A percentile compares a stretch with the other conserved stretches of the same genome.
These are phyloP conservation scores for Allobates femoralis DNA, from an alignment of 2,797 vertebrate species.

Conservation along the genomic window DNA sequence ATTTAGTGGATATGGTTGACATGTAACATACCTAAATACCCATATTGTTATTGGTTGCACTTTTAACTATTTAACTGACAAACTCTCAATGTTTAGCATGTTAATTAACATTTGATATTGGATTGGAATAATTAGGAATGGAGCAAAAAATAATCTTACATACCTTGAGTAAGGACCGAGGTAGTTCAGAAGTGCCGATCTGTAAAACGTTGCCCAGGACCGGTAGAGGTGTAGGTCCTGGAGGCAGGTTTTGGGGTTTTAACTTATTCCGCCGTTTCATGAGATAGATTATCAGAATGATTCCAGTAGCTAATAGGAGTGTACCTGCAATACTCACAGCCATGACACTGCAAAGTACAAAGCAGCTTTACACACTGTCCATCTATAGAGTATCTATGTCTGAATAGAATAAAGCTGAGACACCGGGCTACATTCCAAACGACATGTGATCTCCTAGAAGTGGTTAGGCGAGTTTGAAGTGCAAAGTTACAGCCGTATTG, in stretches of 20 bases:
- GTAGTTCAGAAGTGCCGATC: not conserved
- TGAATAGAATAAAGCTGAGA: not conserved
- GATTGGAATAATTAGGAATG: not conserved
- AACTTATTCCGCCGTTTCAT: slow-evolving; percentile 1
- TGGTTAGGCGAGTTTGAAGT: not conserved
- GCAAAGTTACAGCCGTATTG: not conserved
- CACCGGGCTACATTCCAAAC: not conserved
- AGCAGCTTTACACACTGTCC: not conserved
- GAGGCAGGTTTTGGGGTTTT: slow-evolving; percentile 8
- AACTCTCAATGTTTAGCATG: not conserved
- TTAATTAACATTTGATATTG: not conserved
- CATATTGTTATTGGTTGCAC: not conserved
- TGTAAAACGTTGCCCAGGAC: not conserved
- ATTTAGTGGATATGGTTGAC: not conserved
- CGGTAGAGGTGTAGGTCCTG: not conserved
- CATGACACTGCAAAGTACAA: not conserved
- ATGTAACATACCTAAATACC: not conserved
- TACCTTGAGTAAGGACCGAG: not conserved
- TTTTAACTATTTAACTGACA: not conserved
- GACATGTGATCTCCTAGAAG: not conserved
- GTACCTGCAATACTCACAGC: slow-evolving; percentile 1
- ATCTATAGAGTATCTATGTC: not conserved
- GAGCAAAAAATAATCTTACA: not conserved
- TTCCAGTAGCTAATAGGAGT: slow-evolving; percentile 10
- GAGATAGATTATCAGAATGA: slow-evolving; percentile 32